Base-by-base conservation (phyloP, 1,140 invertebrate genomes). In the Globodera ellingtonae region DNA sequence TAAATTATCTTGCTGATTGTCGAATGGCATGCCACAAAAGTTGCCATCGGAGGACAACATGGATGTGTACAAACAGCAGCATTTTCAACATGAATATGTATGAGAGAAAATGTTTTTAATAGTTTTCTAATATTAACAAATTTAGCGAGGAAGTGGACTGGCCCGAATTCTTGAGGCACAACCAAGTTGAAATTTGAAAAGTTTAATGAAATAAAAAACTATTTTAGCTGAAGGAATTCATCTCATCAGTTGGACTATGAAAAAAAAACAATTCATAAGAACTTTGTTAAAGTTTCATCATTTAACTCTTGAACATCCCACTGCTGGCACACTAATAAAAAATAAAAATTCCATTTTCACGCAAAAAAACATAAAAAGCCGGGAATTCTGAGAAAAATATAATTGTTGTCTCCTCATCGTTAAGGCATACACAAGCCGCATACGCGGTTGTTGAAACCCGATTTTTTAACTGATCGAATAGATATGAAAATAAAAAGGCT, bases 81-180 rank as follows among this genome's bases (percentile, higher is more conserved):
- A 65, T 77, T 65, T 70, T 69, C 48, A 77, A 50, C 69, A 46
- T 77, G 69, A 52, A 47, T 47, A 69, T 77, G 10, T 70, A 70
- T 15, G 24, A 4, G 3, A 44, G 9, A 47, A 44, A 44, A 13
- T 70, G 4, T 6, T 24, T 35, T 47, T 35, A 6, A 7, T 13
- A 52, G 7, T 15, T 59, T 10, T 10, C 18, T 18, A 59, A 59
- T 18, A 70, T 24, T 70, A 21, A 13, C 18, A 35, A 70, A 21
- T 70, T 70, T 21, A 70, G 67, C 24, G 75, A 77, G 65, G 75
- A 77, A 66, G 75, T 77, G n/a, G 75, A 77, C 48, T 77, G 75
- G 75, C 46, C 21, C 6, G 75, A 77, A 66, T 77, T 77, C 69
- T 62, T 77, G 65, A 52, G 75, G 24, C 75, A 77, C 69, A 65